Conservation (phyloP, 2,113 vertebrate genomes). For the Pachycephala philippinensis region DNA sequence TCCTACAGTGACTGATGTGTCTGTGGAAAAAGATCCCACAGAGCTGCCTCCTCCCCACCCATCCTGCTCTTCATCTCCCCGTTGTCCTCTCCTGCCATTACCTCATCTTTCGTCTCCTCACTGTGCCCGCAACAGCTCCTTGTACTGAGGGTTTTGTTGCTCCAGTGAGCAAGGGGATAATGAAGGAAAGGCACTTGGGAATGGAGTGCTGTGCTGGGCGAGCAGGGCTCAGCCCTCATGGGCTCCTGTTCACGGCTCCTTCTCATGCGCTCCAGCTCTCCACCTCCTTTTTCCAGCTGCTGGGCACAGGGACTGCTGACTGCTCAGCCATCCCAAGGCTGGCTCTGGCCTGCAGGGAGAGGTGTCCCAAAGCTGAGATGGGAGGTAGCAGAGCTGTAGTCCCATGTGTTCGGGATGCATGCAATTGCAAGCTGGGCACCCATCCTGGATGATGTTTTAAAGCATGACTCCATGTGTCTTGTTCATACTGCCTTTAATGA, state of each 20-base stretch:
- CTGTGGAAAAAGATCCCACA: neutral
- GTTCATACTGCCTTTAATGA: neutral
- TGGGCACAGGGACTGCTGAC: neutral
- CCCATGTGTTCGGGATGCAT: too few species aligned
- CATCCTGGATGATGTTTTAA: neutral
- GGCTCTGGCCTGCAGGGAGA: neutral
- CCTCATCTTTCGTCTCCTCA: neutral
- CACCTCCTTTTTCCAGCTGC: neutral
- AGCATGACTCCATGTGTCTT: rapidly evolving
- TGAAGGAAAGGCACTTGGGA: neutral
- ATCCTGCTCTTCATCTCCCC: neutral
- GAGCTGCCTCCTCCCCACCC: neutral
- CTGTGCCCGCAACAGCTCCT: neutral
- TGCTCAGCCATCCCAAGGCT: neutral
- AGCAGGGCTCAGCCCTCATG: rapidly evolving
- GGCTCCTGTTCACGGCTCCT: neutral
- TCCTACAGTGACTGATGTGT: neutral
- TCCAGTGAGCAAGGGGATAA: neutral
- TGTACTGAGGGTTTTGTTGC: neutral
- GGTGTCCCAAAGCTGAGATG: neutral
- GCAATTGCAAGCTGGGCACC: too few species aligned
- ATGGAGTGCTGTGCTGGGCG: neutral
- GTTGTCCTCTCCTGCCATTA: neutral
- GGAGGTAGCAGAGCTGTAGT: neutral
- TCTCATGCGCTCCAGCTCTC: neutral